Conservation (phyloP, 2,797 vertebrate genomes). For the Taeniopygia guttata region DNA sequence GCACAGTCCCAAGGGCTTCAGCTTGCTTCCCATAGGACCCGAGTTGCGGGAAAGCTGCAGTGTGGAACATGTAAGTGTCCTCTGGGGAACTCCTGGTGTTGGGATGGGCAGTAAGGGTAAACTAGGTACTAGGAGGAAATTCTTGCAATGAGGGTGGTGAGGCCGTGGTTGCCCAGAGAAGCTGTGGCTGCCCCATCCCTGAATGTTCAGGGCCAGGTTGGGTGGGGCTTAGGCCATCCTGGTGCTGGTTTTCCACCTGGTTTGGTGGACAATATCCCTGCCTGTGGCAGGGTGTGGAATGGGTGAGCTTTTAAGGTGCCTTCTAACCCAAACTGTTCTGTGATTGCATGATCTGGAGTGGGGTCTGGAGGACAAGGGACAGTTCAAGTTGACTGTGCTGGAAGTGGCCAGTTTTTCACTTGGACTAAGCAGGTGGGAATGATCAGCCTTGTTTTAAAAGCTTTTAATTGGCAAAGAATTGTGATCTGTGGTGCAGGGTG, state of each 20-base stretch:
- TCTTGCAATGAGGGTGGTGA: neutral
- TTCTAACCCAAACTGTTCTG: neutral
- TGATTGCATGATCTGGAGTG: neutral
- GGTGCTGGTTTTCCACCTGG: too few relatives aligned
- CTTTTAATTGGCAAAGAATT: neutral
- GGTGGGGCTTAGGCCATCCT: neutral
- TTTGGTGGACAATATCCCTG: neutral
- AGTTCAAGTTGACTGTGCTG: neutral
- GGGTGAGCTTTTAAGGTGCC: neutral
- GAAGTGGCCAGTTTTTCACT: too few relatives aligned
- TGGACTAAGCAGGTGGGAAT: neutral
- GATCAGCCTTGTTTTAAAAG: rapidly evolving
- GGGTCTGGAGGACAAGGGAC: neutral
- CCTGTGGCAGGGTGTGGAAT: rapidly evolving
- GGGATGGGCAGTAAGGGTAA: neutral
- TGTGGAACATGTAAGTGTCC: neutral
- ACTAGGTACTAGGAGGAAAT: neutral
- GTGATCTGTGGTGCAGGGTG: neutral
- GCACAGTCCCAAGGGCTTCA: rapidly evolving
- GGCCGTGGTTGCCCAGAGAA: neutral
- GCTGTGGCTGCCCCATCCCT: neutral
- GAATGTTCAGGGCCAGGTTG: neutral
- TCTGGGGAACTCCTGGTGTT: neutral
- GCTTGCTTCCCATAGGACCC: neutral
- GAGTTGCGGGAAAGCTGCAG: neutral